A percentile compares a stretch with the other conserved stretches of the same genome.
Conservation (phyloP, 2,113 vertebrate genomes). For the Proteles cristata region DNA sequence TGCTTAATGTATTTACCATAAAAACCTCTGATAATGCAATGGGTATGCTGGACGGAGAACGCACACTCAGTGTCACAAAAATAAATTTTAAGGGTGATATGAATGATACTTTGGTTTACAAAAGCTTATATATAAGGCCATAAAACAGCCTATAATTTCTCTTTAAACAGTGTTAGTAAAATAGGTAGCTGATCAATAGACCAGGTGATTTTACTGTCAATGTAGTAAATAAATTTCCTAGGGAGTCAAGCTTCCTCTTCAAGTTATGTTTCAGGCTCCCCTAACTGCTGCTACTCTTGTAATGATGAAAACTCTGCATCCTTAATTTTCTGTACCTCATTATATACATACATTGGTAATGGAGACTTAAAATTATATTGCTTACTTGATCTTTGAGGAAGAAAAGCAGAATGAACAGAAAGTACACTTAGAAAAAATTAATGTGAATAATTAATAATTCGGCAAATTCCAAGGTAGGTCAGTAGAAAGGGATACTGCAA, state of each 20-base stretch:
- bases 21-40: not conserved
- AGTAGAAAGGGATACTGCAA: not conserved
- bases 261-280: not conserved
- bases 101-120: not conserved
- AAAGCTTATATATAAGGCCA: not conserved
- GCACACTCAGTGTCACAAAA: not conserved
- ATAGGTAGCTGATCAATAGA: not conserved
- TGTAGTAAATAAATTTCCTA: not conserved
- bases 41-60: not conserved
- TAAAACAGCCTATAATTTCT: not conserved
- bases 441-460: not conserved
- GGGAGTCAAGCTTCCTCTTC: not conserved
- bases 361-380: not conserved
- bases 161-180: not conserved
- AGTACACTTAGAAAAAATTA: not conserved
- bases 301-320: not conserved
- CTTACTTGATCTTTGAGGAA: not conserved
- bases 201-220: not conserved
- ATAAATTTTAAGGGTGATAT: not conserved
- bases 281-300: not conserved
- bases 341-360: not conserved
- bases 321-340: not conserved
- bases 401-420: not conserved
- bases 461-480: not conserved
- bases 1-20: not conserved